Evolutionary conservation across 2,888 invertebrate species (phyloP), one percentile per base, ranked within the genome.

Genomic region (Meta bourneti): DNA sequence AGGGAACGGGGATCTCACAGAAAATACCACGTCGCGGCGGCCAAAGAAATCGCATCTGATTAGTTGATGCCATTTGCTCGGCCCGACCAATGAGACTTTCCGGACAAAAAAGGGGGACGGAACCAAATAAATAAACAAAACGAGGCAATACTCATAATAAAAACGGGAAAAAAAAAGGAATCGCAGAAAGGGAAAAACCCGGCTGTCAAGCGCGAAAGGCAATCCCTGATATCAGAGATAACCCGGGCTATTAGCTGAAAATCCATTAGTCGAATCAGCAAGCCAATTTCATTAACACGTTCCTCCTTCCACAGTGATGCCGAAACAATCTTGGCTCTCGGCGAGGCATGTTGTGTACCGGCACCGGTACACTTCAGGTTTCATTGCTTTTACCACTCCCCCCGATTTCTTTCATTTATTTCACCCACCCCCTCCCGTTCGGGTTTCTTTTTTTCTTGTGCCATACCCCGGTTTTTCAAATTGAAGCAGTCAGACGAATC

Each of bases 221-320:
- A 90, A 85, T 84, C 80, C 85, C 52, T 49, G 83, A 89, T 89
- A 89, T 89, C 89, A 71, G 19, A 13, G 79, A 84, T 84, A 90
- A 85, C 77, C 78, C 20, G 13, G 69, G 84, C 90, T 90, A 90
- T 90, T 90, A 90, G 90, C 90, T 90, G 69, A 74, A 90, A 90
- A 90, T 90, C 90, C 90, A 90, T 90, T 90, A 90, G 84, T 69
- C 72, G 71, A 90, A 90, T 90, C 84, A 90, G 79, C 90, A 85
- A 90, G 90, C 90, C 90, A 90, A 90, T 90, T 90, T 90, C 90
- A 90, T 90, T 90, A 90, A 72, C 90, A 90, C 90, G 88, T 88
- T 51, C 79, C 79, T 85, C 72, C 78, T 71, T 52, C 70, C 48
- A 16, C 8, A 51, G 49, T 54, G 11, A 54, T 78, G 20, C 69